Conservation (phyloP, 2,113 vertebrate genomes). For the Narcine bancroftii region DNA sequence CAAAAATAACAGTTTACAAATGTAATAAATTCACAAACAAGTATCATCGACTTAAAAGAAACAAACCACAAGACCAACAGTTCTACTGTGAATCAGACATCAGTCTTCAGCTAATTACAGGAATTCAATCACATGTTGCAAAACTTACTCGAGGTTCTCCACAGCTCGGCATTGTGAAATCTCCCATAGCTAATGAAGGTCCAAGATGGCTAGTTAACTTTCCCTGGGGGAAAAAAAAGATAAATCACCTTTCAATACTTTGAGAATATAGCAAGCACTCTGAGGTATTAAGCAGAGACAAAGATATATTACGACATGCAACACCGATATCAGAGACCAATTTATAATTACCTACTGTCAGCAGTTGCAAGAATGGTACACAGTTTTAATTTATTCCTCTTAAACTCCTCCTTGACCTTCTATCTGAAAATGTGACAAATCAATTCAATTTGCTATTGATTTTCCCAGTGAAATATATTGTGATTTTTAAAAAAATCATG, state of each 20-base stretch:
- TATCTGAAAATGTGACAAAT: not conserved
- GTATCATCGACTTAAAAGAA: not conserved
- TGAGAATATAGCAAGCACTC: not conserved
- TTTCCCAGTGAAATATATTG: no score
- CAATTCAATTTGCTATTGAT: not conserved
- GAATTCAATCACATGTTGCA: not conserved
- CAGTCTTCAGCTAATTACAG: not conserved
- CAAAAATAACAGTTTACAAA: not conserved
- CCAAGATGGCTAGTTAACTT: not conserved
- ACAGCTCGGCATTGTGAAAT: constrained; percentile 11
- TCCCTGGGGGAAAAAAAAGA: not conserved
- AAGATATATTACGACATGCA: not conserved
- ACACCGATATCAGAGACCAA: not conserved
- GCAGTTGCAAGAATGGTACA: not conserved
- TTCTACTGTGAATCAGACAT: not conserved
- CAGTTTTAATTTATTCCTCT: not conserved
- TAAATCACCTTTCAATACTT: not conserved
- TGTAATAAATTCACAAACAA: not conserved
- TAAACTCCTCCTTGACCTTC: no score
- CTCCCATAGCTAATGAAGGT: not conserved
- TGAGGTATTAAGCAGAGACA: not conserved
- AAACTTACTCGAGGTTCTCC: constrained; percentile 12
- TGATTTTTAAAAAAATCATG: no score
- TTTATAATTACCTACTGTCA: not conserved
- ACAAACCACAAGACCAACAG: not conserved